phyloP scores from a whole-genome alignment of 1,140 invertebrate genomes.

The Monochamus saltuarius region DNA sequence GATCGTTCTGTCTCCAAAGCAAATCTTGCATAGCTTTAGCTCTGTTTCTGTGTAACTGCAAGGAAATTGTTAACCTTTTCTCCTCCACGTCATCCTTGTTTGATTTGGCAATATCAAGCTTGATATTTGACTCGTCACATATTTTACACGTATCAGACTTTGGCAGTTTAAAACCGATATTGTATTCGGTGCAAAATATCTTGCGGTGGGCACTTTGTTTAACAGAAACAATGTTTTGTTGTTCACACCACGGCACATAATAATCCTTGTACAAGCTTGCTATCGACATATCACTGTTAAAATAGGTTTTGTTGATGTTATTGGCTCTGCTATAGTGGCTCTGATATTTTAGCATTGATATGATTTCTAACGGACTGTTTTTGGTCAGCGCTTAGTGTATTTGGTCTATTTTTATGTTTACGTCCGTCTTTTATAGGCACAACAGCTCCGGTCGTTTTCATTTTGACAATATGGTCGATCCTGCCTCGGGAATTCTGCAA shows the following conservation, averaged over 20 bases:
- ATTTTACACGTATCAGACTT: no score
- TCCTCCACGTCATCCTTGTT: no score
- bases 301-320: no score
- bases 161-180: neutral
- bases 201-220: constrained; percentile 6
- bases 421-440: neutral
- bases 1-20: no score
- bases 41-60: neutral
- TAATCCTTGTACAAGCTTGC: neutral
- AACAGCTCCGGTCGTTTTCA: neutral
- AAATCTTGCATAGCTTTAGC: neutral
- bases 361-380: no score
- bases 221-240: constrained; percentile 3
- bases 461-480: neutral
- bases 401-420: neutral
- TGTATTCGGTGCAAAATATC: neutral
- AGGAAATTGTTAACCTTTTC: neutral
- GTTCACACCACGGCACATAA: constrained; percentile 13
- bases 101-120: no score
- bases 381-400: no score
- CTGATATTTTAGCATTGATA: no score
- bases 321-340: no score
- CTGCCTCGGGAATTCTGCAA: constrained; percentile 16
- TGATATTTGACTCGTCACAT: no score
- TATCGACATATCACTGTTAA: neutral